Base-by-base conservation (phyloP, 2,113 vertebrate species). In the Channa argus region DNA sequence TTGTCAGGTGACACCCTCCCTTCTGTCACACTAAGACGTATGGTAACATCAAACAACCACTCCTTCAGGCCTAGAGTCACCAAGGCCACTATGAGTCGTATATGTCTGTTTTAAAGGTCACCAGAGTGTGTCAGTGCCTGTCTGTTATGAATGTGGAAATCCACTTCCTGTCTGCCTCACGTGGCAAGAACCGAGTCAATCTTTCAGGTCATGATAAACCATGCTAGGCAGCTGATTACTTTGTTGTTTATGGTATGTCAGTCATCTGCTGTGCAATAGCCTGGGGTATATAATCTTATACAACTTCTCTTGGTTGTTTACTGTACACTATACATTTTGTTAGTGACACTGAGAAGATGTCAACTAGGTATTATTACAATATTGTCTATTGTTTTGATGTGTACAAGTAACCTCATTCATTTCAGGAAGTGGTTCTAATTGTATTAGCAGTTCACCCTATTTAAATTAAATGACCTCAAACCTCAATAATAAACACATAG, bases 21-120 rank as follows among this genome's bases (percentile, higher is more conserved):
- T 5, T 41, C 36, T 72, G 56, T 73, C 63, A 51, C 38, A n/a
- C n/a, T 6, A 45, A 24, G 39, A 69, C 41, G 54, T 24, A 24
- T 24, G 24, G 24, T 44, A 44, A 60, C 46, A 41, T 47, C 63
- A 64, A 61, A 15, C 82, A 45, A 2, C 24, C 36, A 41, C 41
- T 34, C 68, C 43, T 34, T 38, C 49, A 43, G 50, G 55, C 46
- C 46, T 12, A 11, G 13, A 63, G 64, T 73, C 70, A 69, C 43
- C 36, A 46, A 71, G 71, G 83, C 56, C 63, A 45, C 45, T 43
- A 11, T 77, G 60, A 77, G 78, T 79, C 69, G 74, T 61, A 38
- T 4, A 74, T 63, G 69, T 59, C 38, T 63, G 52, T 64, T 91
- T 24, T 56, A 89, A 88, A 89, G 74, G 82, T 88, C 73, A 71